Conservation (phyloP, 2,888 invertebrate genomes). For the Amphipyra tragopoginis region DNA sequence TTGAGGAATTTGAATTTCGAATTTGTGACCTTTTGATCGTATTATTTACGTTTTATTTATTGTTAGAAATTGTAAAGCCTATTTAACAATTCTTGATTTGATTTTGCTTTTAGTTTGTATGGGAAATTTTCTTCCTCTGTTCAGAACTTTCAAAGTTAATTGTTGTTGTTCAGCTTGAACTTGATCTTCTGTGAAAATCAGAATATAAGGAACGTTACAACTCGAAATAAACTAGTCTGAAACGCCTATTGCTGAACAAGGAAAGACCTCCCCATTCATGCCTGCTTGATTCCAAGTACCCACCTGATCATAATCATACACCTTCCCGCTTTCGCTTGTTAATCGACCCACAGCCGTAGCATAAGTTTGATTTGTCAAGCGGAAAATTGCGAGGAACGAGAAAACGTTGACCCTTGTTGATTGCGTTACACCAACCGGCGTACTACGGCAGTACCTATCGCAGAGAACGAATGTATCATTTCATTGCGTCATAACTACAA, state of each 20-base stretch:
- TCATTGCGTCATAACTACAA: conserved; percentile 18
- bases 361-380: conserved; percentile 80
- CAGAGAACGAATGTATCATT: conserved; percentile 26
- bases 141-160: too few species aligned
- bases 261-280: background rate
- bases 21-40: background rate
- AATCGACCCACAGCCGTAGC: conserved; percentile 48
- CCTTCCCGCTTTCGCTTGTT: conserved; percentile 42
- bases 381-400: conserved; percentile 79
- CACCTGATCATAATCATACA: background rate
- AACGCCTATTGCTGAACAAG: too few species aligned
- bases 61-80: too few species aligned
- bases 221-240: too few species aligned
- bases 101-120: too few species aligned
- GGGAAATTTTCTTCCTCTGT: too few species aligned
- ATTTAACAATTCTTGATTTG: too few species aligned
- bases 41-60: too few species aligned
- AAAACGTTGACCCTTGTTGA: conserved; percentile 72
- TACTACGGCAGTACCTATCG: conserved; percentile 15
- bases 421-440: conserved; percentile 48
- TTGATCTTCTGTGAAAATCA: too few species aligned
- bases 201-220: too few species aligned
- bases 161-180: too few species aligned
- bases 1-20: conserved; percentile 6
- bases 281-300: background rate